A percentile compares a stretch with the other conserved stretches of the same genome.
Conservation (phyloP, 30 jellyfish, hydroid and myxozoan species). For the Aurelia sp. region DNA sequence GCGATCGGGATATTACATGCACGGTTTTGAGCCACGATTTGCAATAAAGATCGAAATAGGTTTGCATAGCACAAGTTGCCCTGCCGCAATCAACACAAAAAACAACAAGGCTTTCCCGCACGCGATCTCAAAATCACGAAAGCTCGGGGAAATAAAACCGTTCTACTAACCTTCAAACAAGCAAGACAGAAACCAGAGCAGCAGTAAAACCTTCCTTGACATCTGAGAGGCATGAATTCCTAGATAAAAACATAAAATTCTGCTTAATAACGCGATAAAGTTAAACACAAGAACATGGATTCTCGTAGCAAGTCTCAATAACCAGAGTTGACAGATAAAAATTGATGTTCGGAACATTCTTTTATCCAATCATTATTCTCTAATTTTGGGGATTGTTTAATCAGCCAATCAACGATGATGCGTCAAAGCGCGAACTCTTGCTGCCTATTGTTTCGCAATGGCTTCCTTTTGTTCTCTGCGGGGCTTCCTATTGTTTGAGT, state of each 20-base stretch:
- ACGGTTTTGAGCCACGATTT: no score
- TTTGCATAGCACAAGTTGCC: no score
- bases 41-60: no score
- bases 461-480: no score
- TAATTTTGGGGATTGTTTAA: conserved; percentile 8
- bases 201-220: conserved; percentile 7
- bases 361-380: conserved; percentile 45
- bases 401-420: conserved; percentile 31
- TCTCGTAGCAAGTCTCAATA: conserved; percentile 29
- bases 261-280: neutral
- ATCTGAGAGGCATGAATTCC: conserved; percentile 39
- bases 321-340: conserved; percentile 21
- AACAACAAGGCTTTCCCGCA: no score
- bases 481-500: no score
- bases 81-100: no score
- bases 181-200: conserved; percentile 15
- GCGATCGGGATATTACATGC: no score
- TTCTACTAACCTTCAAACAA: conserved; percentile 12
- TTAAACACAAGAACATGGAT: neutral
- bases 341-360: conserved; percentile 64
- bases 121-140: no score
- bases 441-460: no score
- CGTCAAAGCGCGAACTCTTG: neutral
- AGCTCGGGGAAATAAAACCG: no score
- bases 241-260: conserved; percentile 4